Evolutionary conservation across 2,797 vertebrate genomes (phyloP).

Genomic region (Lophius americanus): DNA sequence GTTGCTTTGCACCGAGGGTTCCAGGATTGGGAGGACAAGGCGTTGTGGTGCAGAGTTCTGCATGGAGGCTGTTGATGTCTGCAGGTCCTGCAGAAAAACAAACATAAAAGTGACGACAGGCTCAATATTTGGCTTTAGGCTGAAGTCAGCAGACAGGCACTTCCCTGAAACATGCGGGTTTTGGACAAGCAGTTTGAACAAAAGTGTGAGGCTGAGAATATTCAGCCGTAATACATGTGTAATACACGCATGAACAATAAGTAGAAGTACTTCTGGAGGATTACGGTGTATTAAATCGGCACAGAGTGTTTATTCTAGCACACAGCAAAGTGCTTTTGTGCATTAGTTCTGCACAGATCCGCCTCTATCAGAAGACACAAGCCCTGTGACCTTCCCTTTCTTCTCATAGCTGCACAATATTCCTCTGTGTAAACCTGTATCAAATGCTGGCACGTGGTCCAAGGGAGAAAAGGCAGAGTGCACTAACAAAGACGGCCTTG

Average conservation of each 20-base stretch:
- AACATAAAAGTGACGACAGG: slow-evolving; percentile 2
- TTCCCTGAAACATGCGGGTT: slow-evolving; percentile 25
- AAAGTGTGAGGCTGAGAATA: neutral
- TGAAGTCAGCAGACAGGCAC: slow-evolving; percentile 17
- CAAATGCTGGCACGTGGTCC: slow-evolving; percentile 22
- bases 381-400: slow-evolving; percentile 41
- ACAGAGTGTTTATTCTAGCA: slow-evolving; percentile 23
- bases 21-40: slow-evolving; percentile 33
- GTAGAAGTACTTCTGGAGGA: slow-evolving; percentile 46
- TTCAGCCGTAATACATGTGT: slow-evolving; percentile 25
- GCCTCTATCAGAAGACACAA: slow-evolving; percentile 37
- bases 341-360: slow-evolving; percentile 21
- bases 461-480: slow-evolving; percentile 6
- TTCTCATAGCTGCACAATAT: slow-evolving; percentile 13
- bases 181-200: slow-evolving; percentile 17
- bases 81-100: slow-evolving; percentile 46
- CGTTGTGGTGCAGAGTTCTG: slow-evolving; percentile 5
- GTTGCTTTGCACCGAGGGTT: slow-evolving; percentile 35
- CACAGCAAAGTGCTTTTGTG: slow-evolving; percentile 25
- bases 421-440: slow-evolving; percentile 15
- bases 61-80: slow-evolving; percentile 6
- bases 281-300: slow-evolving; percentile 52
- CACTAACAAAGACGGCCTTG: slow-evolving; percentile 47
- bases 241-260: slow-evolving; percentile 43
- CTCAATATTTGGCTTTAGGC: neutral